These are phyloP conservation scores for Furcula furcula DNA, from an alignment of 2,888 invertebrate species.

Conservation along the genomic window DNA sequence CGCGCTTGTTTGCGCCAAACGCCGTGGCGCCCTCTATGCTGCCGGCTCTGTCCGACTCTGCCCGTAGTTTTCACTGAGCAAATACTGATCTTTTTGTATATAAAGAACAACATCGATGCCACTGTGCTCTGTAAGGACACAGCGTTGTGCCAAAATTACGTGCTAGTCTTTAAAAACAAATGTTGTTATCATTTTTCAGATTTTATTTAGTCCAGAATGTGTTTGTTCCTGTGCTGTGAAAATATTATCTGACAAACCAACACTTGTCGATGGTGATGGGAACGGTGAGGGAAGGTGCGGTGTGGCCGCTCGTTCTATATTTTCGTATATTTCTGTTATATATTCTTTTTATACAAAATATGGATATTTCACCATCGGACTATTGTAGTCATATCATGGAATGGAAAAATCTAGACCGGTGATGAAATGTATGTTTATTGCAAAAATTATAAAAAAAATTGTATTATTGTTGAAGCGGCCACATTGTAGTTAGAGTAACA, in stretches of 20 bases:
- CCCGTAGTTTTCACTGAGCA: conserved; percentile 58
- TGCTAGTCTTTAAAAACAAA: conserved; percentile 78
- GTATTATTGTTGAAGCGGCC: conserved; percentile 28
- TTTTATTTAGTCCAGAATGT: conserved; percentile 81
- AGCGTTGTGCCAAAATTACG: conserved; percentile 81
- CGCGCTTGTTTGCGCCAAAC: background rate
- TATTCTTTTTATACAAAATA: background rate
- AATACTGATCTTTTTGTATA: conserved; percentile 50
- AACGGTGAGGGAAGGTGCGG: conserved; percentile 48
- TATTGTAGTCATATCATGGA: conserved; percentile 27
- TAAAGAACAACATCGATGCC: conserved; percentile 75
- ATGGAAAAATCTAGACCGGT: conserved; percentile 20
- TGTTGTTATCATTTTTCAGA: conserved; percentile 81
- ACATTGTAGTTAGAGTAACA: conserved; percentile 28
- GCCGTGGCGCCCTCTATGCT: conserved; percentile 15
- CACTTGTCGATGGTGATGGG: conserved; percentile 49
- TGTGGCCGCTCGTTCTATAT: conserved; percentile 48
- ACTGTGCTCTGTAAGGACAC: conserved; percentile 62
- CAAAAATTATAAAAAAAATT: conserved; percentile 5
- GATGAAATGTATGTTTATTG: conserved; percentile 13
- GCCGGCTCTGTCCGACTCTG: conserved; percentile 15
- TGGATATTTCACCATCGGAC: conserved; percentile 17
- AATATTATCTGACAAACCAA: conserved; percentile 75
- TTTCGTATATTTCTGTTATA: background rate
- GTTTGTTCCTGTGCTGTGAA: conserved; percentile 80